Conservation (phyloP, 1,140 invertebrate genomes). For the Penaeus japonicus region DNA sequence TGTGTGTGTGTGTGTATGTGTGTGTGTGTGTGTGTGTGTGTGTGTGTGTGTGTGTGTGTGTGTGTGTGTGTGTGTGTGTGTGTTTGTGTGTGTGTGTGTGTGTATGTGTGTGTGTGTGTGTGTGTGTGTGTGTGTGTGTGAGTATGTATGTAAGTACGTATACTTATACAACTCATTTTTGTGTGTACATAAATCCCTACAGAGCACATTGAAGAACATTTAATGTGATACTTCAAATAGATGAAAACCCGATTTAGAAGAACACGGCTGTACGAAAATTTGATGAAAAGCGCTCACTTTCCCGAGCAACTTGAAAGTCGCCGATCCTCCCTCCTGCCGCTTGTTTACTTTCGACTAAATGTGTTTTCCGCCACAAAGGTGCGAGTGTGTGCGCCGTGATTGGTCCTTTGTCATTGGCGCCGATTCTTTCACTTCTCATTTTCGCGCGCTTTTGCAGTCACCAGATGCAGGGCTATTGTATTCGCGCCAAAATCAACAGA, state of each 20-base stretch:
- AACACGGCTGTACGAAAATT: background rate
- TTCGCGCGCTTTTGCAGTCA: constrained; percentile 58
- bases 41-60: no score
- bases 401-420: constrained; percentile 56
- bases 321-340: constrained; percentile 49
- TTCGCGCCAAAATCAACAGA: constrained; percentile 58
- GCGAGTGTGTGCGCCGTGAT: constrained; percentile 57
- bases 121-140: no score
- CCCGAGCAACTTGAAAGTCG: constrained; percentile 34
- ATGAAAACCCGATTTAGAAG: no score
- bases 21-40: no score
- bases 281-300: constrained; percentile 45
- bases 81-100: no score
- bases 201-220: no score
- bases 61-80: no score
- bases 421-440: constrained; percentile 59
- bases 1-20: no score
- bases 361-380: constrained; percentile 58
- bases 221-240: no score
- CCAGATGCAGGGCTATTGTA: constrained; percentile 56
- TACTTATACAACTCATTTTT: background rate
- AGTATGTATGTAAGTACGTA: background rate
- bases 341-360: constrained; percentile 59
- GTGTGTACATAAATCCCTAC: no score
- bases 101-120: no score